phyloP scores from a whole-genome alignment of 1,140 invertebrate species.

The Platorchestia sp. region DNA sequence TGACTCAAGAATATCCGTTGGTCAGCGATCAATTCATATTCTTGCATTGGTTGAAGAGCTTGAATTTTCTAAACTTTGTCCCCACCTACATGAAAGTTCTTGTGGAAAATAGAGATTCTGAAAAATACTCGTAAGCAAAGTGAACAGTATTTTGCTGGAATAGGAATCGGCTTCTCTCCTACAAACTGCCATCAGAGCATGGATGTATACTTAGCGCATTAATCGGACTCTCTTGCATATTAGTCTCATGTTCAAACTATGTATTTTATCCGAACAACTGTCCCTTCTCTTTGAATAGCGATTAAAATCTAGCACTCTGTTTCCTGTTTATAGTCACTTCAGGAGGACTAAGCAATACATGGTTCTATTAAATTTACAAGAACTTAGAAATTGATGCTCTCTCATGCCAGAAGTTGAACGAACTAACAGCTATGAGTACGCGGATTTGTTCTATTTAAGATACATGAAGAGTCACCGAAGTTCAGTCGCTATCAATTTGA shows the following conservation, averaged over 20 bases:
- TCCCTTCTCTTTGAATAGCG: too few relatives aligned
- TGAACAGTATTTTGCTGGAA: not conserved
- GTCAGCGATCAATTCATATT: not conserved
- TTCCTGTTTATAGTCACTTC: not conserved
- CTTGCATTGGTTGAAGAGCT: not conserved
- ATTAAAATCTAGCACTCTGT: not conserved
- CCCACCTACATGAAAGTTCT: not conserved
- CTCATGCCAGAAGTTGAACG: not conserved
- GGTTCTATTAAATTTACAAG: not conserved
- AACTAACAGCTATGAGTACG: not conserved
- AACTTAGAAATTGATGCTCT: not conserved
- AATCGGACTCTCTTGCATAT: not conserved
- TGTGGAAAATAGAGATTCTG: not conserved
- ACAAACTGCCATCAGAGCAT: too few relatives aligned
- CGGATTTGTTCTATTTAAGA: not conserved
- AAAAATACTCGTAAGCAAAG: not conserved
- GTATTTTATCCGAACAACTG: not conserved
- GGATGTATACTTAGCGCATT: not conserved
- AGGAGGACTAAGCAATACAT: not conserved
- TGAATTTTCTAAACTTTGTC: not conserved
- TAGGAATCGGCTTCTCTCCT: too few relatives aligned
- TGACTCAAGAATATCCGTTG: not conserved
- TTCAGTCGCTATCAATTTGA: not conserved
- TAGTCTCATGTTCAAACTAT: not conserved
- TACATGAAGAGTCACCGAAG: not conserved